Base-by-base conservation (phyloP, 1,140 invertebrate species). In the Sipha flava region DNA sequence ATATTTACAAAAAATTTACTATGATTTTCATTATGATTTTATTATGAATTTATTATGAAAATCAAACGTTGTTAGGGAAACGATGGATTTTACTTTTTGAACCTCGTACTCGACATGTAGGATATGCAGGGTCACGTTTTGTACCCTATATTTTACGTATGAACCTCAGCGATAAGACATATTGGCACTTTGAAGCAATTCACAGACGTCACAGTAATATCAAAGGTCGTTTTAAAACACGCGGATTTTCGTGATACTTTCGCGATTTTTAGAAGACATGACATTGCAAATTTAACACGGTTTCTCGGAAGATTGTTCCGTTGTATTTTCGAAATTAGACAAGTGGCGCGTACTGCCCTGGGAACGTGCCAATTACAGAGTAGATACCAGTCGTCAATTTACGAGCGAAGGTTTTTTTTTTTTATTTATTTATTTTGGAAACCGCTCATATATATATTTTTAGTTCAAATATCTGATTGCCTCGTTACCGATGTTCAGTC, bases 341-440 rank as follows among this genome's bases (percentile, higher is more conserved):
- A 31, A 45, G 26, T 45, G n/a, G n/a, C n/a, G 43, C 29, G 26
- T 49, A 49, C 9, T 31, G 23, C 37, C 31, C 7, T 72, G 68
- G 43, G n/a, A 49, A 72, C 10, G 1, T n/a, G 68, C 68, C 68
- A 72, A 49, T 23, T 6, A 23, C 9, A 72, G n/a, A n/a, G 16
- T 72, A 10, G 34, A 16, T 26, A 2, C 5, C 7, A 26, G 45
- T 72, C 26, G 68, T 72, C 45, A 31, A 47, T 72, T 72, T 26
- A 49, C 66, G 66, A 40, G 12, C 66, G 45, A 45, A 72, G 10
- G 68, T 72, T 72, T 72, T 21, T 49, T 49, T 59, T 21, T 59
- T 59, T 59, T 21, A n/a, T n/a, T n/a, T 72, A 37, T 72, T 72
- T 45, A 43, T 49, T 72, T 72, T 72, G 68, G 43, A 72, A 49